Evolutionary conservation across 2,888 invertebrate species (phyloP).

Genomic region (Coleophora deauratella): DNA sequence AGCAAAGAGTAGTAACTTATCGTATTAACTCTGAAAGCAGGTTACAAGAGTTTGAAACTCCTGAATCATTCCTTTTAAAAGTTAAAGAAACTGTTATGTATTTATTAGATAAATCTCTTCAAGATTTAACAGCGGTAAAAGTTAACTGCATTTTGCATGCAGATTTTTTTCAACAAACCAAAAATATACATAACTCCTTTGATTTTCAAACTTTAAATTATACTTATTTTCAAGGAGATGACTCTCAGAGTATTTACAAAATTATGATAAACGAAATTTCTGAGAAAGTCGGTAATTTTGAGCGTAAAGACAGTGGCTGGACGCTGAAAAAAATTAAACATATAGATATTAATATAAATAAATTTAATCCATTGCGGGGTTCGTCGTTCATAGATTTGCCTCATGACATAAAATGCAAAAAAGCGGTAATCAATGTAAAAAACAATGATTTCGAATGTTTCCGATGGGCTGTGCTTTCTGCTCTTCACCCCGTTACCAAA

Average conservation of each 20-base stretch:
- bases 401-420: conserved; percentile 17
- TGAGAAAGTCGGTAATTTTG: conserved; percentile 17
- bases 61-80: conserved; percentile 7
- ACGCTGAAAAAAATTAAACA: conserved; percentile 11
- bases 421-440: conserved; percentile 22
- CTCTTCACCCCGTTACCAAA: conserved; percentile 18
- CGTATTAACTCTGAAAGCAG: conserved; percentile 4
- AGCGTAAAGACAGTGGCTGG: conserved; percentile 22
- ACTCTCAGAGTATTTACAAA: conserved; percentile 10
- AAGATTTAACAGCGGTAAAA: conserved; percentile 9
- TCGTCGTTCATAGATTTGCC: conserved; percentile 20
- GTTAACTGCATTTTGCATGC: conserved; percentile 16
- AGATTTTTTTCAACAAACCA: conserved; percentile 16
- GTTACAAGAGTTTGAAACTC: too few relatives aligned
- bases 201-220: conserved; percentile 19
- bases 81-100: conserved; percentile 8
- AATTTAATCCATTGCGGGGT: conserved; percentile 18
- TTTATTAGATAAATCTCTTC: conserved; percentile 7
- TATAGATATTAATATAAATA: conserved; percentile 20
- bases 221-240: conserved; percentile 11
- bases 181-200: conserved; percentile 13
- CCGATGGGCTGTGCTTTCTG: conserved; percentile 21
- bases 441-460: conserved; percentile 19
- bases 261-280: conserved; percentile 7
- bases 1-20: conserved; percentile 6